phyloP scores from a whole-genome alignment of 2,888 invertebrate species.

The Phorcus lineatus region DNA sequence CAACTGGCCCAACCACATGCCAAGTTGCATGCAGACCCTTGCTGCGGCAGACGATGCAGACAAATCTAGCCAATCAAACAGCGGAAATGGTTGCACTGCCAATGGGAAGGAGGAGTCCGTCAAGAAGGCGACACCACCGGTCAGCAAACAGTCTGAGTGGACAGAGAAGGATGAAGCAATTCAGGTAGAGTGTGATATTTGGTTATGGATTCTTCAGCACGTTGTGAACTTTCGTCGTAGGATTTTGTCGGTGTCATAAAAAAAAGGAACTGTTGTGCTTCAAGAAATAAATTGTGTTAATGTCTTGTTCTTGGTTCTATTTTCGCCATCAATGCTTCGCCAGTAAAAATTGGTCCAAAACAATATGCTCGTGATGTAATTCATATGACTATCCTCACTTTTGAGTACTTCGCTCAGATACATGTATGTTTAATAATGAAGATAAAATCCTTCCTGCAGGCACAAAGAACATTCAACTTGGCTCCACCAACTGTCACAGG shows the following conservation, averaged over 20 bases:
- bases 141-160: neutral
- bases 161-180: conserved; percentile 21
- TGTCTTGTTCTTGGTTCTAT: too few species aligned
- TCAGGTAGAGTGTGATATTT: neutral
- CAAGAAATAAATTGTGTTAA: too few species aligned
- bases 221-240: too few species aligned
- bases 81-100: neutral
- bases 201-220: neutral
- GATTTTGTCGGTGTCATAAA: too few species aligned
- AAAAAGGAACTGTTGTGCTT: too few species aligned
- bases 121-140: neutral
- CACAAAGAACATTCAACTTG: conserved; percentile 28
- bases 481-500: conserved; percentile 1
- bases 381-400: neutral
- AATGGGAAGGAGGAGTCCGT: neutral
- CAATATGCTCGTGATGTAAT: too few species aligned
- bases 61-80: conserved; percentile 34
- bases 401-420: neutral
- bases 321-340: too few species aligned
- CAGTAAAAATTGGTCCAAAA: too few species aligned
- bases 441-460: neutral
- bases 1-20: conserved; percentile 89
- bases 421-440: neutral
- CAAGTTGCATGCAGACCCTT: conserved; percentile 78
- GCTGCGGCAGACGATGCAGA: conserved; percentile 31